A percentile compares a stretch with the other conserved stretches of the same genome.
Conservation (phyloP, 2,113 vertebrate species). For the Scomber scombrus region DNA sequence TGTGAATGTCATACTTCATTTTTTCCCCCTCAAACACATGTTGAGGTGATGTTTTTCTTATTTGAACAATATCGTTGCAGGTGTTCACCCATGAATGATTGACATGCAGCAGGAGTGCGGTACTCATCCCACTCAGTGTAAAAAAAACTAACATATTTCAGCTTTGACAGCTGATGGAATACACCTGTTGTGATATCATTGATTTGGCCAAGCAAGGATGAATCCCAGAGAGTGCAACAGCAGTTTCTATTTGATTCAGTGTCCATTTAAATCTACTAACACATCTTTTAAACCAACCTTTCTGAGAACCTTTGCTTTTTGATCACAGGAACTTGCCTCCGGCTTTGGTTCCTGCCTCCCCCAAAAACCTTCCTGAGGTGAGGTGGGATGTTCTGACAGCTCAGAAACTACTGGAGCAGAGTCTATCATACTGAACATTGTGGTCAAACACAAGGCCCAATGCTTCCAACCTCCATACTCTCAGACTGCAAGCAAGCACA, state of each 20-base stretch:
- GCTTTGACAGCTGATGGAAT: neutral
- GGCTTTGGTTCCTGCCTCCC: neutral
- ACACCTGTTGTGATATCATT: neutral
- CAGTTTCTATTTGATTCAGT: neutral
- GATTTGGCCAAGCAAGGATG: neutral
- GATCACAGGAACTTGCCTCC: neutral
- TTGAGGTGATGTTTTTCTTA: neutral
- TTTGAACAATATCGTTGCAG: constrained; percentile 5
- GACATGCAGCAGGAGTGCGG: neutral
- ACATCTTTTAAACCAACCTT: no score
- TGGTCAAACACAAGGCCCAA: no score
- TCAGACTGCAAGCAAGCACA: no score
- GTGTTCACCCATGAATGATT: neutral
- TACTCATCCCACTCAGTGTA: neutral
- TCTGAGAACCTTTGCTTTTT: neutral
- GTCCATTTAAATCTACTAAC: neutral
- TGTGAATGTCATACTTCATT: neutral
- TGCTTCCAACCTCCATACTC: no score
- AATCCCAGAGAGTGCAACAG: no score
- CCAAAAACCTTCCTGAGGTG: neutral
- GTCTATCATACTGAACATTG: no score
- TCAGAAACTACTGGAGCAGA: no score
- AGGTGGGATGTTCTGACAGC: neutral
- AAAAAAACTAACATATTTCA: neutral
- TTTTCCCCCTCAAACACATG: neutral